Evolutionary conservation across 2,888 invertebrate genomes (phyloP), one percentile per base, ranked within the genome.

Genomic region (Empis stercorea): DNA sequence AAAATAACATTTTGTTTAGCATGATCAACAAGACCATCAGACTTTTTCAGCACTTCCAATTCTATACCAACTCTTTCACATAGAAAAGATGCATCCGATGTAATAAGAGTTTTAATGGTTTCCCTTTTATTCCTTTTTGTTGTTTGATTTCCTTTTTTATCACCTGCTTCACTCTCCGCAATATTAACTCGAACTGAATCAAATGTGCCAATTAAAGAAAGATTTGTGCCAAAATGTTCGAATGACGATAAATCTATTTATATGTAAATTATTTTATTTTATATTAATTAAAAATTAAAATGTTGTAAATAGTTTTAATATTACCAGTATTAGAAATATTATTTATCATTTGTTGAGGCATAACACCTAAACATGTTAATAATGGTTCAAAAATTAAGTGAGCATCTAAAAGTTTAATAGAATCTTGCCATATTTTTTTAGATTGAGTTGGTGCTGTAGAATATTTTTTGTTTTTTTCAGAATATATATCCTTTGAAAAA

Each of bases 351-450:
- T 91, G 89, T 59, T 88, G 84, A 2, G 89, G 91, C 80, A 85
- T 91, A 0, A 95, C 87, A 2, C 93, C 94, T 30, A 95, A 73
- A 50, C 88, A 87, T 0, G 86, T 81, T 14, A 96, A 73, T 57
- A 96, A 75, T 0, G 95, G 94, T 65, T 93, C 91, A 70, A 93
- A 93, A 59, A 93, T 91, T 43, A 91, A 77, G 72, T 94, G 93
- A 4, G 95, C 93, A 71, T 95, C 94, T 49, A 94, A 75, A 48
- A 95, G 72, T 66, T 84, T 77, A 15, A 87, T 78, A 1, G 87
- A 87, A 60, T 88, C 87, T 61, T 87, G 86, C 72, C 87, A 79
- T 60, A 81, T 79, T 4, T 79, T 79, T n/a, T 77, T 74, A 50
- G 73, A 60, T 40, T 73, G 54, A 32, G 70, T 58, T 52, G 72